Base-by-base conservation (phyloP, 2,888 invertebrate genomes). In the Lamellibrachia columna region DNA sequence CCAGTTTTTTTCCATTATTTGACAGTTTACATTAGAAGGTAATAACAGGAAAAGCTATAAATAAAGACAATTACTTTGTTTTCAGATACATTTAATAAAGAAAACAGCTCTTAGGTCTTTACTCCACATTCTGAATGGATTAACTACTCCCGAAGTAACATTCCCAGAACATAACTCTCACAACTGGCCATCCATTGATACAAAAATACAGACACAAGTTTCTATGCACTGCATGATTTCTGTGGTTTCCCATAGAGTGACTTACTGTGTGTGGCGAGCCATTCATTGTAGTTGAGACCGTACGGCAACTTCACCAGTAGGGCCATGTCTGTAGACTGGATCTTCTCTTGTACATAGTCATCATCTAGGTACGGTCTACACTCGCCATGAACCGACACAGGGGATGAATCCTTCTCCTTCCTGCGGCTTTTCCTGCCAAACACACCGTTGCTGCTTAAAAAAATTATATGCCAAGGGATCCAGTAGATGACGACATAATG, bases 241-340 rank as follows among this genome's bases (percentile, higher is more conserved):
- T 53, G 91, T 15, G 55, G 52, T 28, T 94, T 92, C n/a, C 8
- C 22, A 91, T 28, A 28, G 4, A 91, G 91, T 15, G 91, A 97
- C 98, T 97, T 97, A 99, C 99, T 99, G 97, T 99, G 99, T 94
- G 99, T 99, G 95, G 99, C 99, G 96, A 99, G 98, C 99, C 99
- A 99, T 97, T 99, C 99, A 97, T 99, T 99, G 97, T 98, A 98
- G 97, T 99, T 99, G 97, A 99, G 98, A 94, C 99, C 99, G 95
- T 98, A 98, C 95, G 99, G 99, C 97, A 99, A 97, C 97, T 98
- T 98, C 95, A 99, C 99, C 96, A 99, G 97, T 97, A 98, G 98
- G 97, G 98, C 98, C 97, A 99, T 98, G 97, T 99, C 99, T 96
- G 98, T 98, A 97, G 99, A 98, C 95, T 98, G 98, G 97, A 99